Conservation (phyloP, 2,888 invertebrate species). For the Latrodectus hesperus region DNA sequence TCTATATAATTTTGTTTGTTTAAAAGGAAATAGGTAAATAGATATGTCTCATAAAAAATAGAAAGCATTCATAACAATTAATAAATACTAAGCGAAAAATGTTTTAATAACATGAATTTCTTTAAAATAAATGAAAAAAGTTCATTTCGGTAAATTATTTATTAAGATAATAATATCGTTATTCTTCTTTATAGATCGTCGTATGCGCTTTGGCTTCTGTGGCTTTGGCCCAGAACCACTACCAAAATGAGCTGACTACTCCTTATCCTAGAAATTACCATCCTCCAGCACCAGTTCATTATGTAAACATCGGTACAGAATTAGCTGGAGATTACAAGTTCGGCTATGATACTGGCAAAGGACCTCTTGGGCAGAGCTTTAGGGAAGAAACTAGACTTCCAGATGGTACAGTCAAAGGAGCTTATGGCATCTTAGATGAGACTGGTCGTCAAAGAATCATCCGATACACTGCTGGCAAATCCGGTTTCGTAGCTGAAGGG, state of each 20-base stretch:
- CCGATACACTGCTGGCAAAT: slow-evolving; percentile 71
- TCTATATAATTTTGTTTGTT: too few species aligned
- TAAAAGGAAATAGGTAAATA: too few species aligned
- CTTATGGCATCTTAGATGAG: slow-evolving; percentile 71
- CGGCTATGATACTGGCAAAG: slow-evolving; percentile 71
- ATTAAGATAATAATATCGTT: background rate
- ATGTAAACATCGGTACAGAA: slow-evolving; percentile 71
- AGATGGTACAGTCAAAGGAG: slow-evolving; percentile 72
- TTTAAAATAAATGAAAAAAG: too few species aligned
- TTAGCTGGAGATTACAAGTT: slow-evolving; percentile 71
- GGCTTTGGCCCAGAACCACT: slow-evolving; percentile 47
- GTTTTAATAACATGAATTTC: too few species aligned
- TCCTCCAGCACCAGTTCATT: slow-evolving; percentile 71
- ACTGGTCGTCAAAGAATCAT: slow-evolving; percentile 69
- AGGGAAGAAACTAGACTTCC: slow-evolving; percentile 71
- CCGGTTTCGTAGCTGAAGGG: slow-evolving; percentile 70
- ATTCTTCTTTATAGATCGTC: slow-evolving; percentile 11
- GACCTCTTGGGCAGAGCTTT: slow-evolving; percentile 71
- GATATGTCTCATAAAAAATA: too few species aligned
- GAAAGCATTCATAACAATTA: too few species aligned
- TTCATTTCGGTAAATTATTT: too few species aligned
- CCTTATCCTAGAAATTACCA: slow-evolving; percentile 59
- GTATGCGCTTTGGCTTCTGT: slow-evolving; percentile 16
- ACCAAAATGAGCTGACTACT: slow-evolving; percentile 45
- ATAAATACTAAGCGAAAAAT: too few species aligned